Base-by-base conservation (phyloP, 2,797 vertebrate species). In the Acipenser transmontanus region DNA sequence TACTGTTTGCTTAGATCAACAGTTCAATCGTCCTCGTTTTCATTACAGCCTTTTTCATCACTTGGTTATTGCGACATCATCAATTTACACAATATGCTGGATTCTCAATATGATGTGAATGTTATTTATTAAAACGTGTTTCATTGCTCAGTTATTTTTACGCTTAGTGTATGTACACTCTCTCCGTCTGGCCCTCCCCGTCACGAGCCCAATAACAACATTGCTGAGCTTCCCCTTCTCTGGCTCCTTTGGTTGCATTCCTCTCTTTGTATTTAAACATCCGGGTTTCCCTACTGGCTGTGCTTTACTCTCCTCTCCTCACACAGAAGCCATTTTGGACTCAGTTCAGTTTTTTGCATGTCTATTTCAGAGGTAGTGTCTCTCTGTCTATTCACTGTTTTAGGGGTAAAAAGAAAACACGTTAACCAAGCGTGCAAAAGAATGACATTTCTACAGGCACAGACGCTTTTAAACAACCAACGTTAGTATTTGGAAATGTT, bases 301-400 rank as follows among this genome's bases (percentile, higher is more conserved):
- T 70, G 82, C 84, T 87, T 84, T 72, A 62, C 34, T 34, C 4
- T 34, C 68, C 70, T 78, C 84, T 81, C 88, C 81, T 87, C 83
- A 82, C 88, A 91, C 89, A 87, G 93, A 82, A 93, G 93, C 94
- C 94, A 95, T 96, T 92, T 96, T 96, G 93, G 92, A 93, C 89
- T 81, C 85, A 81, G 88, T 90, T 92, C 89, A 90, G 89, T 76
- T 86, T 89, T 87, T 84, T 82, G 77, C 80, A 77, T 78, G 81
- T 83, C 80, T 79, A 83, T 82, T 82, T 80, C 77, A 70, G 81
- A 76, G 83, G 81, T 81, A 34, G 34, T 34, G 14, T 50, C 62
- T 14, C n/a, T 34, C 54, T 11, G 14, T 20, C 60, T 54, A 64
- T 64, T 64, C 63, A 9, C 52, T 54, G 52, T 54, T 54, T 54